These are phyloP conservation scores for Auanema freiburgensis DNA, from an alignment of 2,888 invertebrate species.

Conservation along the genomic window DNA sequence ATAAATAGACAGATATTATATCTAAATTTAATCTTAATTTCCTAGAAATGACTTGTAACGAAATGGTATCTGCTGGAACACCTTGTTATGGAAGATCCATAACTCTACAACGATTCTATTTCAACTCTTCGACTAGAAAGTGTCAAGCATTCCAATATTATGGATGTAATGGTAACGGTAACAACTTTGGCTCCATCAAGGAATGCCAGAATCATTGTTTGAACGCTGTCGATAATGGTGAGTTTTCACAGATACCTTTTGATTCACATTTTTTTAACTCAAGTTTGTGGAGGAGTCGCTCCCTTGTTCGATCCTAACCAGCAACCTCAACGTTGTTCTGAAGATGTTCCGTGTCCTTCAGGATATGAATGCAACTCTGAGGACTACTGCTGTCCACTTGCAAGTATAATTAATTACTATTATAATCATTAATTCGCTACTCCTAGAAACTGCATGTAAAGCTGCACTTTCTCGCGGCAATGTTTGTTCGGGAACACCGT, in stretches of 20 bases:
- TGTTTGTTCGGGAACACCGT: constrained; percentile 49
- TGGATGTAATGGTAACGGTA: constrained; percentile 58
- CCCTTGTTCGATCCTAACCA: constrained; percentile 57
- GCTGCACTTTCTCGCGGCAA: constrained; percentile 48
- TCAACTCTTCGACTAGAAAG: constrained; percentile 53
- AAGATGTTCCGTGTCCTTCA: constrained; percentile 52
- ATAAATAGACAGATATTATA: no score
- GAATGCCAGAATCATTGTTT: constrained; percentile 57
- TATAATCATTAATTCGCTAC: not conserved
- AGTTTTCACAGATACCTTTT: constrained; percentile 9
- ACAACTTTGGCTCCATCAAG: constrained; percentile 56
- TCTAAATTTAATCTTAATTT: no score
- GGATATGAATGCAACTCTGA: constrained; percentile 57
- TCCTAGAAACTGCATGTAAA: constrained; percentile 51
- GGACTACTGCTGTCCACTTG: constrained; percentile 57
- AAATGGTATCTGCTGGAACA: constrained; percentile 59
- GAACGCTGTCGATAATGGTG: constrained; percentile 49
- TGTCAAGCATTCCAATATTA: constrained; percentile 64
- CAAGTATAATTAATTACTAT: constrained; percentile 9
- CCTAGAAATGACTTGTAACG: constrained; percentile 51
- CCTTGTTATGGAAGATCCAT: constrained; percentile 58
- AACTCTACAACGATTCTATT: constrained; percentile 58
- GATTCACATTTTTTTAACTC: not conserved
- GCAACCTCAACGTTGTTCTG: constrained; percentile 55
- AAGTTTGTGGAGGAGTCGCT: constrained; percentile 59